These are phyloP conservation scores for Lytechinus variegatus DNA, from an alignment of 35 echinoderm and acorn worm species.

Conservation along the genomic window DNA sequence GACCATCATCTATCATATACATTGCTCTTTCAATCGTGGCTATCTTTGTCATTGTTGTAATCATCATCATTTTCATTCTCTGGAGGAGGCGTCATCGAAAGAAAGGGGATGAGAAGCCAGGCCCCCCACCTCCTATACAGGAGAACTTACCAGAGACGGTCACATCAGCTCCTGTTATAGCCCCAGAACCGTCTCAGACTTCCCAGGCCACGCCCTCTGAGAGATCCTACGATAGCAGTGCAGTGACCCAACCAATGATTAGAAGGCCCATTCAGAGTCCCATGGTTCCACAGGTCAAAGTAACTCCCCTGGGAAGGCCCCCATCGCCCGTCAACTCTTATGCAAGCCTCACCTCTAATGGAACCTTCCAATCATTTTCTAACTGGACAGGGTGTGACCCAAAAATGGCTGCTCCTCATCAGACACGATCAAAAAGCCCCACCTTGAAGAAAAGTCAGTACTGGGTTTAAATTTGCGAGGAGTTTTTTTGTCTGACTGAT, in stretches of 20 bases:
- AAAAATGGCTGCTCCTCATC: slow-evolving; percentile 57
- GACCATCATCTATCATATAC: slow-evolving; percentile 55
- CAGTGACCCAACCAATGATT: slow-evolving; percentile 57
- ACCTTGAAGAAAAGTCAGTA: slow-evolving; percentile 93
- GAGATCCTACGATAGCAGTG: neutral
- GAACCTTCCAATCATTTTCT: slow-evolving; percentile 56
- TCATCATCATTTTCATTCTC: slow-evolving; percentile 66
- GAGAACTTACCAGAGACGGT: slow-evolving; percentile 56
- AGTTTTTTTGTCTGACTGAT: neutral
- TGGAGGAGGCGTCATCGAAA: slow-evolving; percentile 51
- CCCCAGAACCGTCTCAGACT: slow-evolving; percentile 26
- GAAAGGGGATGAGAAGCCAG: slow-evolving; percentile 29
- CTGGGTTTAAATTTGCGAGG: slow-evolving; percentile 78
- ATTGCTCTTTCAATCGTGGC: slow-evolving; percentile 75
- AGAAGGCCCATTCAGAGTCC: slow-evolving; percentile 72
- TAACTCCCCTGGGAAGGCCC: slow-evolving; percentile 87
- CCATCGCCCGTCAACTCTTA: slow-evolving; percentile 79
- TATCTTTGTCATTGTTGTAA: slow-evolving; percentile 67
- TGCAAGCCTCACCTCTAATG: slow-evolving; percentile 82
- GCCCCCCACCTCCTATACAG: neutral
- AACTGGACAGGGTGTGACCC: slow-evolving; percentile 74
- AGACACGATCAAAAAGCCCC: slow-evolving; percentile 68
- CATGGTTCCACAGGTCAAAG: slow-evolving; percentile 88
- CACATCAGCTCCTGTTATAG: slow-evolving; percentile 39
- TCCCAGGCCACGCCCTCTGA: slow-evolving; percentile 34